A percentile compares a stretch with the other conserved stretches of the same genome.
These are phyloP conservation scores for Manacus vitellinus DNA, from an alignment of 2,113 vertebrate genomes.

Conservation along the genomic window DNA sequence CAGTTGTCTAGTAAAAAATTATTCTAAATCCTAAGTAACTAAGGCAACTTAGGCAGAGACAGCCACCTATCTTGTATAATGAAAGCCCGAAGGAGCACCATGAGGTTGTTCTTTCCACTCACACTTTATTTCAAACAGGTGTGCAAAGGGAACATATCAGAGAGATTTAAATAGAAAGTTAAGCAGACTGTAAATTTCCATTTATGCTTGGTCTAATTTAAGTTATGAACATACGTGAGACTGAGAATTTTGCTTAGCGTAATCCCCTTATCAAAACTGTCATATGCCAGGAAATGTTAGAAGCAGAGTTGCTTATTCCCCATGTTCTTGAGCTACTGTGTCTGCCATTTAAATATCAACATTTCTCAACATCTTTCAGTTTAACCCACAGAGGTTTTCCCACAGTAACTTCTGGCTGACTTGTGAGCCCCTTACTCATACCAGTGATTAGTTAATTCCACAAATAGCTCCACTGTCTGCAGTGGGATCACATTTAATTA, in stretches of 20 bases:
- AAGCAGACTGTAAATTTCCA: slow-evolving; percentile 60
- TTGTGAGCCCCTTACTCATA: slow-evolving; percentile 53
- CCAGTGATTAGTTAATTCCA: neutral
- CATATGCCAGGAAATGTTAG: slow-evolving; percentile 60
- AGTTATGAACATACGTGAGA: slow-evolving; percentile 27
- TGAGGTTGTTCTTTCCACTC: slow-evolving; percentile 32
- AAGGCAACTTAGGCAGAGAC: neutral
- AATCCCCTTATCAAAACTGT: slow-evolving; percentile 61
- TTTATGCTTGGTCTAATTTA: slow-evolving; percentile 33
- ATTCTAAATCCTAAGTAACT: neutral
- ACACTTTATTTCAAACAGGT: slow-evolving; percentile 51
- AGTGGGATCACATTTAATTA: slow-evolving; percentile 26
- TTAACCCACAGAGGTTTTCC: slow-evolving; percentile 49
- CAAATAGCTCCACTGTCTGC: slow-evolving; percentile 3
- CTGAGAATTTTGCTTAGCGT: slow-evolving; percentile 61
- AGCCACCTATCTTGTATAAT: neutral
- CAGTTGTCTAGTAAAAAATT: neutral
- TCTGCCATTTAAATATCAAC: slow-evolving; percentile 59
- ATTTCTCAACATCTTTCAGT: slow-evolving; percentile 50
- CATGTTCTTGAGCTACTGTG: neutral
- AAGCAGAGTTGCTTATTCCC: slow-evolving; percentile 40
- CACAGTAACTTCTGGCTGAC: slow-evolving; percentile 26
- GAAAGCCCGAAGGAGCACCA: neutral
- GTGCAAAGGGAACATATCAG: slow-evolving; percentile 25
- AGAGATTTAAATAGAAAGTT: slow-evolving; percentile 53